phyloP scores from a whole-genome alignment of 2,888 invertebrate genomes.

The Nephrotoma flavescens region DNA sequence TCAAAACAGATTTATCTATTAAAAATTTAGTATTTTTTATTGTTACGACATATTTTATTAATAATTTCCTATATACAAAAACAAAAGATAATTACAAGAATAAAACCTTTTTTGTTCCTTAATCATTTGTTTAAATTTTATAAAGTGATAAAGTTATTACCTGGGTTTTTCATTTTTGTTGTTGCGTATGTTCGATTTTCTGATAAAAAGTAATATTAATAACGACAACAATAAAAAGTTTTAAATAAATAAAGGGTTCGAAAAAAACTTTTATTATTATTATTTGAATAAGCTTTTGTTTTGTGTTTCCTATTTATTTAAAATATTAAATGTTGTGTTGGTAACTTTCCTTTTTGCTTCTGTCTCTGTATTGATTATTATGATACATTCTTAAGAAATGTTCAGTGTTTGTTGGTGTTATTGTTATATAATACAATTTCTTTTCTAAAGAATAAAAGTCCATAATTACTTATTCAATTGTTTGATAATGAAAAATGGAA shows the following conservation, averaged over 20 bases:
- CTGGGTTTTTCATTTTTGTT: not conserved
- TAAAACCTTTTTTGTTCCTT: no score
- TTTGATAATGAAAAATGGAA: not conserved
- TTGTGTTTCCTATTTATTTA: not conserved
- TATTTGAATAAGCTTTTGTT: not conserved
- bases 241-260: not conserved
- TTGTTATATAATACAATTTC: not conserved
- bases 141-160: no score
- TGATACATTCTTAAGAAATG: no score
- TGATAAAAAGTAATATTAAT: not conserved
- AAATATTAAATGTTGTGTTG: no score
- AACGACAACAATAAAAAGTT: not conserved
- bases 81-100: no score
- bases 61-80: no score
- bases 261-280: not conserved
- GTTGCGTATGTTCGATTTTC: not conserved
- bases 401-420: not conserved
- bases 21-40: no score
- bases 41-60: no score
- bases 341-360: no score
- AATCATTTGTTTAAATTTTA: no score
- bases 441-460: not conserved
- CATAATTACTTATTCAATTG: not conserved
- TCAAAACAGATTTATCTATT: no score
- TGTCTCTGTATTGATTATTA: no score